Base-by-base conservation (phyloP, 2,797 vertebrate genomes). In the Smutsia gigantea region DNA sequence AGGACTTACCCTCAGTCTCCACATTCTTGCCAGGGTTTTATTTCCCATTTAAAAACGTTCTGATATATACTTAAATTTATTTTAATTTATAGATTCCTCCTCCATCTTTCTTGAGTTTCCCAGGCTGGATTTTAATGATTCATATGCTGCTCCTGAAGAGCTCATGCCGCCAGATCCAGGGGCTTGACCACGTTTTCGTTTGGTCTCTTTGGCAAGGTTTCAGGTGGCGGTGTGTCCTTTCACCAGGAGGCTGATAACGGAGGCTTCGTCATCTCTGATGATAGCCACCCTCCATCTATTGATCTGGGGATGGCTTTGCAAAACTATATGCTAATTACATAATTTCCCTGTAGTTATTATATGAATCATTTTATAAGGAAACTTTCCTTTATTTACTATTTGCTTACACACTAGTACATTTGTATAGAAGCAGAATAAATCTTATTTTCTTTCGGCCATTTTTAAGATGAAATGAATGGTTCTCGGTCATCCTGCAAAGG, bases 381-480 rank as follows among this genome's bases (percentile, higher is more conserved):
- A 42, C 14, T 64, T 63, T 75, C 7, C 21, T 59, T 71, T 86
- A 75, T 79, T 59, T 93, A 84, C 9, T 53, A 49, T 71, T 64
- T 71, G 19, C 61, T 78, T 49, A 78, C 5, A 25, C 61, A 46
- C 49, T 64, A 78, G n/a, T 64, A 46, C 29, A 66, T 64, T 68
- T 39, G 51, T 31, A 42, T 19, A 64, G 31, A 81, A 4, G 29
- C 14, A 82, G 21, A 9, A 55, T 61, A 88, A 84, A 88, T 59
- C 15, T 37, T 72, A 46, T 57, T 79, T 77, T 51, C 10, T 42
- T 74, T 90, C 18, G 64, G 5, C 9, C 64, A 7, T 39, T 75
- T 96, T 92, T 18, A 93, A 75, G 64, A 72, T 68, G 29, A 95
- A 75, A 27, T 85, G 42, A 75, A 27, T 85, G 42, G 42, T 46